Conservation (phyloP, 2,797 vertebrate genomes). For the Amblyopsis hoosieri region DNA sequence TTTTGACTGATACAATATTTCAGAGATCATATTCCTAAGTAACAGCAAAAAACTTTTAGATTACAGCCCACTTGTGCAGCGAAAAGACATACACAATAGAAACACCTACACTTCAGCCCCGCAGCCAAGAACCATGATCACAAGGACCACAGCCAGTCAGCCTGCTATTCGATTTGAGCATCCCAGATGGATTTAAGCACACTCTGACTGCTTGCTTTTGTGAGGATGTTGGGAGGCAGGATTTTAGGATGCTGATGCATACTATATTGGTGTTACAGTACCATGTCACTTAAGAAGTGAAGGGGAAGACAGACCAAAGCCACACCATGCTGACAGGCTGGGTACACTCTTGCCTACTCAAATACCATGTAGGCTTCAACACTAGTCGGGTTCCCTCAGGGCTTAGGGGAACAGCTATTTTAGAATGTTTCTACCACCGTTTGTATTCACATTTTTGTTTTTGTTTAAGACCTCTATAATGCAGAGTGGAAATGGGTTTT, state of each 20-base stretch:
- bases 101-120: background rate
- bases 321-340: conserved; percentile 50
- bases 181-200: conserved; percentile 25
- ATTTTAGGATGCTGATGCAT: conserved; percentile 26
- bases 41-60: too few species aligned
- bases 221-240: conserved; percentile 14
- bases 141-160: conserved; percentile 1
- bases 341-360: conserved; percentile 63
- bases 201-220: conserved; percentile 33
- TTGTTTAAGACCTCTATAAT: conserved; percentile 13
- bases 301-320: conserved; percentile 49
- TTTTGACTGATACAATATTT: conserved; percentile 8
- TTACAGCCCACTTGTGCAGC: too few species aligned
- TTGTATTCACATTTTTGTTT: background rate
- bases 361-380: conserved; percentile 43
- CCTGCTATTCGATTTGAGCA: conserved; percentile 23
- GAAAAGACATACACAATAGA: too few species aligned
- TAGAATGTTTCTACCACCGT: conserved; percentile 26
- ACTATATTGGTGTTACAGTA: conserved; percentile 8
- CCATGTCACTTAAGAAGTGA: conserved; percentile 36
- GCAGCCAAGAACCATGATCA: conserved; percentile 10
- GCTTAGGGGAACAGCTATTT: conserved; percentile 24
- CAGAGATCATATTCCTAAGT: conserved; percentile 1
- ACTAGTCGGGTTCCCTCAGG: conserved; percentile 44
- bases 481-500: background rate